Base-by-base conservation (phyloP, 2,797 vertebrate genomes). In the Enteromius mattozi region DNA sequence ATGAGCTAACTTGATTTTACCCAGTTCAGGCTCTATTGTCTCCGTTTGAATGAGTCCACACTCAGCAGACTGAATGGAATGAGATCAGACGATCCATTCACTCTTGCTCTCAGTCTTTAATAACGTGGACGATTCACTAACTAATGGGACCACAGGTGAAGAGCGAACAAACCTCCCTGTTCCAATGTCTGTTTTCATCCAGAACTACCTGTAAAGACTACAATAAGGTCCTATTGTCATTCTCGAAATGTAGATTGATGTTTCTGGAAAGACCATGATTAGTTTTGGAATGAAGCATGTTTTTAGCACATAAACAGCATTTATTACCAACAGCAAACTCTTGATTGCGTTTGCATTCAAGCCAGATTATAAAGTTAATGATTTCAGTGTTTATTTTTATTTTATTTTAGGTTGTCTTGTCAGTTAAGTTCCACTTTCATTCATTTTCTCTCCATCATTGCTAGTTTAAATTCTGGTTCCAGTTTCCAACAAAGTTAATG, bases 1-100 rank as follows among this genome's bases (percentile, higher is more conserved):
- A 94, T 92, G 89, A 93, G 88, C 85, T 87, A 90, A 93, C 93
- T 92, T 91, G 90, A 90, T 92, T 93, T 92, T 89, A 87, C 89
- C 88, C 86, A 83, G 78, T 87, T 86, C 87, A 59, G 54, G 77
- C 81, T 68, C 80, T 45, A 87, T 90, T 89, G 88, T 89, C 78
- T 89, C 61, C 81, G 78, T 79, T 37, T 87, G 87, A 89, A 89
- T 88, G 85, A 85, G 81, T 89, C 80, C 47, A 81, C 54, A 82
- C 79, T 87, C 88, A 33, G 72, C 54, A 33, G 49, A 68, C 80
- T 72, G 85, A 85, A 77, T 85, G 75, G 65, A 85, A 85, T 59
- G 68, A 83, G 79, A 82, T 75, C 81, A 83, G 70, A 83, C 30
- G 61, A 82, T 81, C 49, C 74, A 69, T 84, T 82, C 59, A 63